Evolutionary conservation across 2,888 invertebrate species (phyloP).

Genomic region (Odontocolon sp.): DNA sequence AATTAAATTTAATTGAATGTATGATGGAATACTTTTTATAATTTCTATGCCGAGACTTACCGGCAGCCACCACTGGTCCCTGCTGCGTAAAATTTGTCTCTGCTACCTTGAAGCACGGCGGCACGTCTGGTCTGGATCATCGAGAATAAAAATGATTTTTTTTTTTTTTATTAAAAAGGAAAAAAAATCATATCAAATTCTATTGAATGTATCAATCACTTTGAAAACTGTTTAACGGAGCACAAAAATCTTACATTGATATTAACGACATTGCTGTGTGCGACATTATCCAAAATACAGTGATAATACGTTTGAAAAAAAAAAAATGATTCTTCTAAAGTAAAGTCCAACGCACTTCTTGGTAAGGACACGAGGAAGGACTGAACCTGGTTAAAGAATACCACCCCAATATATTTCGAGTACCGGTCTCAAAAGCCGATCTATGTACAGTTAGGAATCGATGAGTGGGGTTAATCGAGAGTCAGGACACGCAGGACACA

Average conservation of each 20-base stretch:
- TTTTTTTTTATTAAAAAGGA: background rate
- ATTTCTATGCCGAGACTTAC: slow-evolving; percentile 27
- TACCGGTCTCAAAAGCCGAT: slow-evolving; percentile 63
- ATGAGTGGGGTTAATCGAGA: slow-evolving; percentile 60
- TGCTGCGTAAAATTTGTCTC: slow-evolving; percentile 7
- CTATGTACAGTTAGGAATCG: slow-evolving; percentile 73
- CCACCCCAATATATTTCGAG: slow-evolving; percentile 69
- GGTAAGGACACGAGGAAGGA: slow-evolving; percentile 54
- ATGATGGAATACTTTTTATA: too few species aligned
- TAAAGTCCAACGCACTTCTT: background rate
- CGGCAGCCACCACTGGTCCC: background rate
- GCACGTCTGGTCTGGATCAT: slow-evolving; percentile 10
- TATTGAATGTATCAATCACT: background rate
- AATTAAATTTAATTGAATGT: too few species aligned
- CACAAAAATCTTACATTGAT: slow-evolving; percentile 21
- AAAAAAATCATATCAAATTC: background rate
- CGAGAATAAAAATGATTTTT: background rate
- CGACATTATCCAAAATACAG: too few species aligned
- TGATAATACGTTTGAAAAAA: too few species aligned
- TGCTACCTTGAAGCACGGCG: slow-evolving; percentile 9
- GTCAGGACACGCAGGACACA: slow-evolving; percentile 59
- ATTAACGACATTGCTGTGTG: slow-evolving; percentile 3
- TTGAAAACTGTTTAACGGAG: background rate
- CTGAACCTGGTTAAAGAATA: slow-evolving; percentile 62
- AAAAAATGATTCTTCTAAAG: too few species aligned